phyloP scores from a whole-genome alignment of 1,140 invertebrate species.

The Eciton burchellii region DNA sequence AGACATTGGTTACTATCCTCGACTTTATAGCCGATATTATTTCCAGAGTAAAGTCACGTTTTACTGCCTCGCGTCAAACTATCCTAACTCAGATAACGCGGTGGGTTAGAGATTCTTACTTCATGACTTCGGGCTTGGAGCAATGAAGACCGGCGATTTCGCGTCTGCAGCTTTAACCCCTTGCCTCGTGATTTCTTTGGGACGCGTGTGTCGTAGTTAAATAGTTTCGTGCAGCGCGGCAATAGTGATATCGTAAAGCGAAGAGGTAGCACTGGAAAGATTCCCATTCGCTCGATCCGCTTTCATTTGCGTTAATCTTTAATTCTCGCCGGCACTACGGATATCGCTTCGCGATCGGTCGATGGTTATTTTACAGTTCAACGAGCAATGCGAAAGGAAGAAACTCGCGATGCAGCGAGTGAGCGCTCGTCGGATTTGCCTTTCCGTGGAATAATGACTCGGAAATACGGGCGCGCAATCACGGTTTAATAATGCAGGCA shows the following conservation, averaged over 20 bases:
- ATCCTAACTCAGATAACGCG: conserved; percentile 39
- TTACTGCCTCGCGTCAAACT: conserved; percentile 58
- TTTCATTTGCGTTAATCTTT: not conserved
- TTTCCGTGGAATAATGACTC: not conserved
- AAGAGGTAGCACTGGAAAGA: too few relatives aligned
- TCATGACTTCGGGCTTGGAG: conserved; percentile 11
- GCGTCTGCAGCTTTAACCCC: conserved; percentile 33
- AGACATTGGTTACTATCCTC: conserved; percentile 57
- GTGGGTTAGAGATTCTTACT: conserved; percentile 41
- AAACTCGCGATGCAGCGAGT: conserved; percentile 3
- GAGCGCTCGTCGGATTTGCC: conserved; percentile 1
- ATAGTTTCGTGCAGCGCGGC: too few relatives aligned
- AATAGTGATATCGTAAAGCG: too few relatives aligned
- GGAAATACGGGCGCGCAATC: not conserved
- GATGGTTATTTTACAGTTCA: not conserved
- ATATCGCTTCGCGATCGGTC: not conserved
- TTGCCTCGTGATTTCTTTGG: not conserved
- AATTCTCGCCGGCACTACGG: not conserved
- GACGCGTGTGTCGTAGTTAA: too few relatives aligned
- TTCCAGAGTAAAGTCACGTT: conserved; percentile 54
- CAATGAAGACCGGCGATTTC: conserved; percentile 32
- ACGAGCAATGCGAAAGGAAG: not conserved
- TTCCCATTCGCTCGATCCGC: too few relatives aligned
- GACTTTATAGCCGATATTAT: conserved; percentile 66
- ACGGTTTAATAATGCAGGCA: conserved; percentile 14